Evolutionary conservation across 2,888 invertebrate genomes (phyloP).

Genomic region (Pegoplata infirma): DNA sequence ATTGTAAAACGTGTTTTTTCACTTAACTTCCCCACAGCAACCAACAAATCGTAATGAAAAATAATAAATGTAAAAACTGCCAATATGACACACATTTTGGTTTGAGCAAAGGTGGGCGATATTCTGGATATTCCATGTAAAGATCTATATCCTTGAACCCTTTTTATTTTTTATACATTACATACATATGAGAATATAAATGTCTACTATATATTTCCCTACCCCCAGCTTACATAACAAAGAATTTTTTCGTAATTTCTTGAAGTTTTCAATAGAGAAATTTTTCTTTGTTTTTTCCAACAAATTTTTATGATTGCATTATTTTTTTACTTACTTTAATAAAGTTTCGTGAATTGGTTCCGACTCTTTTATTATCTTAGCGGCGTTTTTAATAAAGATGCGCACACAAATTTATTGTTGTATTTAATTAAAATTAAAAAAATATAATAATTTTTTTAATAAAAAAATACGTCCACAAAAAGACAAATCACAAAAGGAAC

Average conservation of each 20-base stretch:
- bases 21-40: neutral
- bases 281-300: neutral
- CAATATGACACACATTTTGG: too few species aligned
- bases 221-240: conserved; percentile 42
- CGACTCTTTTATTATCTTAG: neutral
- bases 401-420: conserved; percentile 13
- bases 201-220: too few species aligned
- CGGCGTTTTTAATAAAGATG: neutral
- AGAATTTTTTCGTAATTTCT: conserved; percentile 23
- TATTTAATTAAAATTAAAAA: conserved; percentile 3
- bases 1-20: neutral
- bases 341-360: neutral
- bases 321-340: conserved; percentile 19
- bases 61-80: too few species aligned
- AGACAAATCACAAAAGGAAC: conserved; percentile 47
- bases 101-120: too few species aligned
- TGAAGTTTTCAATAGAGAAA: neutral
- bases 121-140: too few species aligned
- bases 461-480: conserved; percentile 24
- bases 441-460: neutral
- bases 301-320: too few species aligned
- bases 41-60: too few species aligned
- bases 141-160: neutral
- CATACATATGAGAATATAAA: too few species aligned
- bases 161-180: too few species aligned